Base-by-base conservation (phyloP, 2,888 invertebrate species). In the Drosophila nr. perissopoda region DNA sequence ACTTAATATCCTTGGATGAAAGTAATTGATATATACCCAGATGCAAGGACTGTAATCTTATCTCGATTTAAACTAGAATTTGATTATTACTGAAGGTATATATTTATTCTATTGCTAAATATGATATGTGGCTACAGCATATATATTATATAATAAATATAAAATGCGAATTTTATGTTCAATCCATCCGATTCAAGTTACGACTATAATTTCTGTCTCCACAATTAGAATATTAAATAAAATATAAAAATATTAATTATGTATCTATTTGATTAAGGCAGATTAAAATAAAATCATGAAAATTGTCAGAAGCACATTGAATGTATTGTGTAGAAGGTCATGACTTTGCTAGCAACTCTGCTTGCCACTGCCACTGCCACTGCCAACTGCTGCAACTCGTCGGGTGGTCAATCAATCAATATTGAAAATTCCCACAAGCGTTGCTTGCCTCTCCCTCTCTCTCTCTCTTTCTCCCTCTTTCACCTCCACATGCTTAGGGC, bases 381-480 rank as follows among this genome's bases (percentile, higher is more conserved):
- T n/a, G 58, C 25, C 62, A 63, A 27, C 48, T 64, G 64, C 69
- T 51, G 40, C 21, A 53, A 58, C 40, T 42, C 40, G 42, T 42
- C 67, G 75, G 68, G 67, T 68, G 79, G 59, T 68, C 76, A 81
- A 89, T 85, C 84, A 87, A 89, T 84, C 83, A 87, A 81, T 84
- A 89, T 65, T 73, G 76, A 68, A 70, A 69, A 74, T 81, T 87
- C 73, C 69, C 75, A 83, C 71, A 69, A 67, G 48, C 61, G 53
- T 67, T 54, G 54, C 36, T 51, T 34, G 48, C 33, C 27, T 40
- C 64, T 38, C 38, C n/a, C n/a, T 25, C 18, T 5, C 25, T 0
- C 10, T 18, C 27, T 1, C 4, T 3, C 18, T 0, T 1, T 8
- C 27, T 7, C 2, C 5, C 16, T 6, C 25, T 54, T 6, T 16